phyloP scores from a whole-genome alignment of 1,140 invertebrate species.

The Babylonia areolata region DNA sequence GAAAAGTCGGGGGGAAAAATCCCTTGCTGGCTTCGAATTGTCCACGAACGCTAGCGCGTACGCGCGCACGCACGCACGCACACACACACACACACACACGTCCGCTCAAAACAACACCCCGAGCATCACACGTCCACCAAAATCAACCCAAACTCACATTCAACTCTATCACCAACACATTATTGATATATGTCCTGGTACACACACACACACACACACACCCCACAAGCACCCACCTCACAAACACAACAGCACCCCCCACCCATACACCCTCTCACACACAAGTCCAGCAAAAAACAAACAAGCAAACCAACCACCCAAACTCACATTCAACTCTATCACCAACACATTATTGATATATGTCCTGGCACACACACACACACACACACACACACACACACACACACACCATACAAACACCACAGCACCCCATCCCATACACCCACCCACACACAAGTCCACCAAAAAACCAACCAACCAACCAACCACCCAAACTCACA shows the following conservation, averaged over 20 bases:
- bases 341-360: too few relatives aligned
- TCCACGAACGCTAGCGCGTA: too few relatives aligned
- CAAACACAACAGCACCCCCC: too few relatives aligned
- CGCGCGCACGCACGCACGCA: constrained; percentile 6
- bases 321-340: background rate
- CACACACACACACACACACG: background rate
- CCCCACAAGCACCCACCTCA: constrained; percentile 1
- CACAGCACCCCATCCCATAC: background rate
- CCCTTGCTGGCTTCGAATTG: too few relatives aligned
- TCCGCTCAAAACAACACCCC: too few relatives aligned
- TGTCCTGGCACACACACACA: background rate
- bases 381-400: constrained; percentile 19
- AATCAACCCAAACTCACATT: background rate
- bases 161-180: too few relatives aligned
- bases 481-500: constrained; percentile 77
- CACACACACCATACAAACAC: too few relatives aligned
- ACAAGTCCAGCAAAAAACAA: too few relatives aligned
- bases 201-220: constrained; percentile 24
- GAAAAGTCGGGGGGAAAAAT: too few relatives aligned
- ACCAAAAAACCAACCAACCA: too few relatives aligned
- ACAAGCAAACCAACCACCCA: background rate
- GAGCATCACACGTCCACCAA: background rate
- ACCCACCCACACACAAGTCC: constrained; percentile 8
- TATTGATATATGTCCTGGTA: background rate
- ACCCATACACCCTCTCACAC: constrained; percentile 3